Evolutionary conservation across 2,797 vertebrate species (phyloP).

Genomic region (Sphenodon punctatus): DNA sequence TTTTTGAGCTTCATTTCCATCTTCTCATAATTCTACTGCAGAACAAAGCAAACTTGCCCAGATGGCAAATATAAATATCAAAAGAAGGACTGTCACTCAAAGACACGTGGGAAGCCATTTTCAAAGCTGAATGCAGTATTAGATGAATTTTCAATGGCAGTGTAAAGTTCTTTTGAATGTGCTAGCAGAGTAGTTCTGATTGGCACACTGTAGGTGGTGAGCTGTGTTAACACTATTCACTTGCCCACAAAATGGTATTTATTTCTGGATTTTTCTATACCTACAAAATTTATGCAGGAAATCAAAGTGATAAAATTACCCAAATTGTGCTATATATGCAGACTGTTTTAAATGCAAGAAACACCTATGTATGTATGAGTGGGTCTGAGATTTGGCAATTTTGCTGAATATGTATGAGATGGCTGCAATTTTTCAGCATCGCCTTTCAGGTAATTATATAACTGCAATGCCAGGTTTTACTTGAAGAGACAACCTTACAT

Average conservation of each 20-base stretch:
- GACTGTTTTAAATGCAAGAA: background rate
- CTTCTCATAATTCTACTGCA: background rate
- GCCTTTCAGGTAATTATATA: conserved; percentile 33
- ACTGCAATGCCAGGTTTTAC: conserved; percentile 28
- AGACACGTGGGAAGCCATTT: conserved; percentile 49
- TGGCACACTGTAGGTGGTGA: conserved; percentile 3
- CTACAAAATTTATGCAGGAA: conserved; percentile 23
- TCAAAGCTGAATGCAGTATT: conserved; percentile 20
- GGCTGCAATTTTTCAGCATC: conserved; percentile 20
- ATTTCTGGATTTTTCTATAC: background rate
- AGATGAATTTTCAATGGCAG: conserved; percentile 21
- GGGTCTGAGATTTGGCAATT: background rate
- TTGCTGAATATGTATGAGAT: conserved; percentile 22
- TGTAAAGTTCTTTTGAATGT: conserved; percentile 21
- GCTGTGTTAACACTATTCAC: conserved; percentile 32
- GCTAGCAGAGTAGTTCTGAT: conserved; percentile 12
- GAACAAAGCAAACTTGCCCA: conserved; percentile 58
- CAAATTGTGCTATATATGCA: background rate
- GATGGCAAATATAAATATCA: conserved; percentile 62
- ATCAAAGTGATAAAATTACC: conserved; percentile 1
- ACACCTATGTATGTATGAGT: background rate
- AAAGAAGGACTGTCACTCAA: conserved; percentile 51
- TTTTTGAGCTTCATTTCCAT: conserved; percentile 33
- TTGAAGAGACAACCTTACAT: conserved; percentile 28
- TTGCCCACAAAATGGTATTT: conserved; percentile 37